Base-by-base conservation (phyloP, 2,113 vertebrate genomes). In the Otis tarda region DNA sequence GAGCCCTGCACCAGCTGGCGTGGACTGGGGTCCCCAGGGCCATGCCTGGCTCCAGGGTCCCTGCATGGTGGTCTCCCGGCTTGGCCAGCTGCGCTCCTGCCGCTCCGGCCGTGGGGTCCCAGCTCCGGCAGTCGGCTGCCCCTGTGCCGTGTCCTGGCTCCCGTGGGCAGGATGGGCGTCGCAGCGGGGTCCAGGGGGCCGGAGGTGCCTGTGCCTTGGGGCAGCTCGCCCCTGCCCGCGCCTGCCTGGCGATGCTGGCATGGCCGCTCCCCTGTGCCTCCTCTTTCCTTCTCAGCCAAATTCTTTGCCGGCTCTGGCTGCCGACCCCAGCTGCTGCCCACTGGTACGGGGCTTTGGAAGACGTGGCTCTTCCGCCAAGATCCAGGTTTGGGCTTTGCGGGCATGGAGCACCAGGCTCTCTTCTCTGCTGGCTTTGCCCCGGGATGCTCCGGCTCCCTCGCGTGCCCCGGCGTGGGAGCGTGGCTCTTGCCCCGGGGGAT, bases 271-370 rank as follows among this genome's bases (percentile, higher is more conserved):
- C 50, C n/a, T 9, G 10, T 69, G 79, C 47, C 65, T 12, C 33
- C 23, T 63, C 55, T 76, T 78, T 33, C 28, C 87, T 80, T 53
- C 87, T 69, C 37, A 49, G 22, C 52, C 50, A 61, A 0, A 7
- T 63, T 61, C 70, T 55, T 7, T 9, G 47, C 3, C 11, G 24
- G 12, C 37, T 41, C n/a, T 63, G 53, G 30, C 55, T 55, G 28
- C 60, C 1, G 4, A n/a, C 23, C n/a, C 55, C 0, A 0, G 8
- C 8, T 1, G 1, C 27, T 76, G 17, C 45, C 12, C 0, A 1
- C 2, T 55, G 14, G 3, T 47, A 12, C 35, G 25, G 31, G 9
- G 10, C 30, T 85, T 82, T 60, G 41, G 76, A 53, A 81, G 87
- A 49, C 18, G 37, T 13, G 37, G 8, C 25, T 95, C 12, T 65